Base-by-base conservation (phyloP, 2,888 invertebrate genomes). In the Melitaea athalia region DNA sequence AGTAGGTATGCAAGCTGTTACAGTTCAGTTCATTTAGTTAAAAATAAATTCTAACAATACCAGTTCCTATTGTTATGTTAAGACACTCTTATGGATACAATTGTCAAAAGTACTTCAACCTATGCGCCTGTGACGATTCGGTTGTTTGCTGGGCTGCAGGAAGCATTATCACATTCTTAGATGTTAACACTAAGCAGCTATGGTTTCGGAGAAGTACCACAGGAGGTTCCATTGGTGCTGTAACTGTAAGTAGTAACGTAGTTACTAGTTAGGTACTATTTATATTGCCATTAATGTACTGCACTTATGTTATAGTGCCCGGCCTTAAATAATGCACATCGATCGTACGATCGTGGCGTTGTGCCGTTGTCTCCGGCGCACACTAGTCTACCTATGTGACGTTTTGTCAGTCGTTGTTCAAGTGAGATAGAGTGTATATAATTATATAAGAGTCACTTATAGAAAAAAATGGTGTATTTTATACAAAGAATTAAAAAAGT, bases 71-170 rank as follows among this genome's bases (percentile, higher is more conserved):
- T 14, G n/a, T 24, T 24, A n/a, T 11, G 33, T 38, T 49, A 73
- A 98, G 97, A 81, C 93, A 96, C 87, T 98, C 98, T 0, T 98
- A 95, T 84, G 97, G 97, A 10, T 98, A 97, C 83, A 95, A 98
- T 82, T 97, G 97, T 81, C 95, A 94, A 75, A 96, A 95, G 77
- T 94, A 95, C 69, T 97, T 95, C 81, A 98, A 98, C 83, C 85
- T 98, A 55, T 95, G 96, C 72, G 94, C 96, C 5, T 94, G 96
- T 55, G 97, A 97, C 81, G 93, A 95, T 5, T 87, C 95, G 12
- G 96, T 95, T 0, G 84, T 98, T 3, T 93, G 96, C 68, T 98
- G 96, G 92, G 94, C 95, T 0, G 95, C 98, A 0, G 98, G 98
- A 62, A 98, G 97, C 86, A 93, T 96, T 61, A 92, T 98, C 45